A percentile compares a stretch with the other conserved stretches of the same genome.
Conservation (phyloP, 2,888 invertebrate species). For the Beris chalybata region DNA sequence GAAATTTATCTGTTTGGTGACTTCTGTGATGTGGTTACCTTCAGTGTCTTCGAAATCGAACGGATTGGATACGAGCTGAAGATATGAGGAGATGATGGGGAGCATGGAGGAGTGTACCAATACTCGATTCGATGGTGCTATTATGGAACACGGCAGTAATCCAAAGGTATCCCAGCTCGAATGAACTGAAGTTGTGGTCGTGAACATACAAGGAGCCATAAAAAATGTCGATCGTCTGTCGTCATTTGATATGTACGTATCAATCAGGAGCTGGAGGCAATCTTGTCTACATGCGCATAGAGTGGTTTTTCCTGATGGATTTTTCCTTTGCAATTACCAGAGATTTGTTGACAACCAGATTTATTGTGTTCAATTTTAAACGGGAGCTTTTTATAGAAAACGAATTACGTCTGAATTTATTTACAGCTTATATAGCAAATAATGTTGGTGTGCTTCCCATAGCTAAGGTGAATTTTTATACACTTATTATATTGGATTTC, state of each 20-base stretch:
- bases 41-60: conserved; percentile 12
- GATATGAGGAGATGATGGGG: conserved; percentile 16
- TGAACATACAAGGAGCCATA: conserved; percentile 6
- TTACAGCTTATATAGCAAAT: not conserved
- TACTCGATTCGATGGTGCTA: not conserved
- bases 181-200: not conserved
- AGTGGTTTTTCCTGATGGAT: conserved; percentile 35
- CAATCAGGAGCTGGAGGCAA: conserved; percentile 34
- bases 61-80: conserved; percentile 21
- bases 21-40: conserved; percentile 23
- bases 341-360: conserved; percentile 39
- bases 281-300: conserved; percentile 33
- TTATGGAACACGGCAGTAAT: no score
- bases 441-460: no score
- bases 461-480: no score
- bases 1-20: conserved; percentile 36
- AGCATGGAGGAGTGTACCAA: not conserved
- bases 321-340: conserved; percentile 37
- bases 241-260: conserved; percentile 38
- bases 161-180: not conserved
- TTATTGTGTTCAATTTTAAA: conserved; percentile 39
- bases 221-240: conserved; percentile 37
- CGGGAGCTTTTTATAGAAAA: conserved; percentile 23
- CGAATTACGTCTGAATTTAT: conserved; percentile 10
- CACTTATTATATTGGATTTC: no score